Conservation (phyloP, 2,888 invertebrate genomes). For the Drosophila histrio region DNA sequence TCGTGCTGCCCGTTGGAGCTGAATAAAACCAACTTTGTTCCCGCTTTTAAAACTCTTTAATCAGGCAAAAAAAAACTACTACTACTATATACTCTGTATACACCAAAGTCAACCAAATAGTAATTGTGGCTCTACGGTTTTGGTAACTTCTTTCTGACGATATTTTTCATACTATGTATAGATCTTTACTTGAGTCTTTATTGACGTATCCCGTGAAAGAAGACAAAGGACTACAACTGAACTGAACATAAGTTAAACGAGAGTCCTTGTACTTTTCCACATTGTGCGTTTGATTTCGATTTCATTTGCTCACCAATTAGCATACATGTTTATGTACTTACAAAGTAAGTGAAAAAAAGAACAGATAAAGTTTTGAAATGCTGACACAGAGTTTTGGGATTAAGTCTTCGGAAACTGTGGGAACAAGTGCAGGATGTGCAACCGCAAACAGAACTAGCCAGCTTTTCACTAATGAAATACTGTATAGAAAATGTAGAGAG, state of each 20-base stretch:
- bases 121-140: not conserved
- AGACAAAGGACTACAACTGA: not conserved
- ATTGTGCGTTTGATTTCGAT: constrained; percentile 3
- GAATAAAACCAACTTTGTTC: constrained; percentile 22
- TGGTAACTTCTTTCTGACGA: not conserved
- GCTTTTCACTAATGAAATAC: constrained; percentile 21
- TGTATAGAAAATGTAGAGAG: not conserved
- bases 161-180: not conserved
- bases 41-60: constrained; percentile 35
- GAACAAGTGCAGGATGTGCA: constrained; percentile 21
- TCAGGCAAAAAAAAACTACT: constrained; percentile 13
- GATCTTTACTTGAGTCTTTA: not conserved
- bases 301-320: constrained; percentile 13
- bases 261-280: too few relatives aligned
- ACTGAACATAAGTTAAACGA: not conserved
- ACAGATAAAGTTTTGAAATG: constrained; percentile 2
- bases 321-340: constrained; percentile 11
- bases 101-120: not conserved
- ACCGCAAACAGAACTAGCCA: constrained; percentile 17
- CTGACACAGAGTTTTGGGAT: constrained; percentile 7
- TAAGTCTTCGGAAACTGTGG: constrained; percentile 3
- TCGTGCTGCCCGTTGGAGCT: constrained; percentile 1
- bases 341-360: not conserved
- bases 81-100: not conserved
- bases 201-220: not conserved